Percentiles rank a stretch among this genome's conserved stretches.
Evolutionary conservation across 2,113 vertebrate genomes (phyloP).

Genomic region (Galemys pyrenaicus): DNA sequence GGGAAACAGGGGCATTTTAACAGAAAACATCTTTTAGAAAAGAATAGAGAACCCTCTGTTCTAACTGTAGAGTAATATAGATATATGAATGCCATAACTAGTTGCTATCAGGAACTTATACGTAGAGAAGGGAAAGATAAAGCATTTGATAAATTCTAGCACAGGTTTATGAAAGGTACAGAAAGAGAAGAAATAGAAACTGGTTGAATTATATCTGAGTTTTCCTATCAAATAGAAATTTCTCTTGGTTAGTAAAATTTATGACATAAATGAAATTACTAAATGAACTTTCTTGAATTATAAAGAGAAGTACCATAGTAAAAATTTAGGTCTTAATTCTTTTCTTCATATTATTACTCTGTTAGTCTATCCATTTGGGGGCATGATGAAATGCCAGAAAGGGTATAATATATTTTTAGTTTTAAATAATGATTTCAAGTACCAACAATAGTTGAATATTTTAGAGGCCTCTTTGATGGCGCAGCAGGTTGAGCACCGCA

Average conservation of each 20-base stretch:
- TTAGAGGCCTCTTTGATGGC: no score
- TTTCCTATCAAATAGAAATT: conserved; percentile 17
- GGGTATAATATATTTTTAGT: conserved; percentile 24
- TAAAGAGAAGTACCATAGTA: not conserved
- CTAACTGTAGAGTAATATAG: not conserved
- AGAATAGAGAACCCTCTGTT: not conserved
- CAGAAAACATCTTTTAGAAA: conserved; percentile 17
- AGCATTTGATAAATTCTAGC: conserved; percentile 13
- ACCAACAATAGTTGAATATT: not conserved
- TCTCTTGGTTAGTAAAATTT: conserved; percentile 41
- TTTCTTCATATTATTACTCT: conserved; percentile 15
- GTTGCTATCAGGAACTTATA: not conserved
- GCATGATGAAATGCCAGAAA: not conserved
- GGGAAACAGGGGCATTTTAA: not conserved
- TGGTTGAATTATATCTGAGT: not conserved
- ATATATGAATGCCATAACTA: conserved; percentile 9
- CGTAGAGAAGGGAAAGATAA: conserved; percentile 10
- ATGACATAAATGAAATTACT: conserved; percentile 27
- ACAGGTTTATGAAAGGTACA: not conserved
- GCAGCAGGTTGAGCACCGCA: no score
- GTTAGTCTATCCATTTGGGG: not conserved
- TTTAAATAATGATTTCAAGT: conserved; percentile 34
- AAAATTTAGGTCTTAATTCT: conserved; percentile 1
- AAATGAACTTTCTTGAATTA: not conserved
- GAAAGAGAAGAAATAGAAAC: conserved; percentile 12